Base-by-base conservation (phyloP, 1,140 invertebrate species). In the Brachionus koreanus region DNA sequence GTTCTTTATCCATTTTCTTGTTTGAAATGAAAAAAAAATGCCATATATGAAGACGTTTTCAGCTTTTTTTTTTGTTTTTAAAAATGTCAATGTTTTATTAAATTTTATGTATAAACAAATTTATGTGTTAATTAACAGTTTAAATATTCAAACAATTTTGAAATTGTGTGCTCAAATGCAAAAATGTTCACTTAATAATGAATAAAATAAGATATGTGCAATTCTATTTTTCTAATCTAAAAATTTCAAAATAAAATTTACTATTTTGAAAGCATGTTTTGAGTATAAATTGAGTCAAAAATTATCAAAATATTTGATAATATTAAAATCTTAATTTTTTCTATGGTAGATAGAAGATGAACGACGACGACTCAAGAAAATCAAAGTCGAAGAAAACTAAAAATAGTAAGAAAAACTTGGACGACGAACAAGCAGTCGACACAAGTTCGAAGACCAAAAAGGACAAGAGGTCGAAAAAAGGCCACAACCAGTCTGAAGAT, bases 401-500 rank as follows among this genome's bases (percentile, higher is more conserved):
- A 69, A 39, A 7, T 42, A 39, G 16, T 16, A 69, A 69, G 37
- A 69, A 69, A 69, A 33, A 69, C 3, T 5, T 69, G n/a, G 65
- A 12, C 3, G 33, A 69, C 0, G 65, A 69, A 39, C 65, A 69
- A 69, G 19, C 19, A 39, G 33, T 16, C 16, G 33, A 69, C n/a
- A 10, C 16, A 3, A 69, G 37, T 16, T 39, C 35, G 10, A 57
- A 23, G 49, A 16, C 49, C 5, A 69, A 69, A 39, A 69, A 69
- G 12, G 65, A 69, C 5, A 69, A 69, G 37, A 69, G 39, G n/a
- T 39, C 37, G 7, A 69, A 69, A 69, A 69, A 69, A 69, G 37
- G 16, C 37, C 42, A 69, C 37, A 19, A 69, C 37, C 33, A 69
- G 37, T 69, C 65, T 5, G 65, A 69, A n/a, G 37, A 69, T 9